Evolutionary conservation across 2,797 vertebrate species (phyloP).

Genomic region (Vireo griseus): DNA sequence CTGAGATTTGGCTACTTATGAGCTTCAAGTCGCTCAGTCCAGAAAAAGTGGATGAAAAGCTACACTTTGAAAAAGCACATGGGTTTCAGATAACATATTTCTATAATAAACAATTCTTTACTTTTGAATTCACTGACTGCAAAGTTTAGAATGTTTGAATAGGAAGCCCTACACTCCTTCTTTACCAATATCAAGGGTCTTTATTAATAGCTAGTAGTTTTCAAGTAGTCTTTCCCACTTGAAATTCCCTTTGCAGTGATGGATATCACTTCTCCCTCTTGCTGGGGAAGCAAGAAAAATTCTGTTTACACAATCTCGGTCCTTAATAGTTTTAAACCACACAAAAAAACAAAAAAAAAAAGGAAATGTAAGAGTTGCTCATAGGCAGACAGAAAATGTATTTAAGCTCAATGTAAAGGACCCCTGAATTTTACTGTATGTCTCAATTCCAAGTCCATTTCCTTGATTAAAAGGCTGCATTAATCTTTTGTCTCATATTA

Average conservation of each 20-base stretch:
- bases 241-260: neutral
- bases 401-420: neutral
- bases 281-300: neutral
- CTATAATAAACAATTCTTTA: neutral
- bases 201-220: neutral
- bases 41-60: neutral
- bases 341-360: neutral
- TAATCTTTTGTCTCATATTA: neutral
- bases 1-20: neutral
- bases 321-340: neutral
- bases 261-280: neutral
- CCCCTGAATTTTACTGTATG: rapidly evolving
- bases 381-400: neutral
- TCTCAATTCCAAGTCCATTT: neutral
- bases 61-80: neutral
- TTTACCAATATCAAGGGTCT: neutral
- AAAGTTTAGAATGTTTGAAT: neutral
- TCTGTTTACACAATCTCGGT: neutral
- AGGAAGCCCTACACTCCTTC: neutral
- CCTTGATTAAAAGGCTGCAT: neutral
- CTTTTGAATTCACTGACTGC: neutral
- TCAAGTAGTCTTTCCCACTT: neutral
- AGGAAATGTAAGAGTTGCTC: neutral
- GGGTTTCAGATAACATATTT: neutral
- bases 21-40: neutral